Evolutionary conservation across 2,113 vertebrate genomes (phyloP).

Genomic region (Calyptomena viridis): DNA sequence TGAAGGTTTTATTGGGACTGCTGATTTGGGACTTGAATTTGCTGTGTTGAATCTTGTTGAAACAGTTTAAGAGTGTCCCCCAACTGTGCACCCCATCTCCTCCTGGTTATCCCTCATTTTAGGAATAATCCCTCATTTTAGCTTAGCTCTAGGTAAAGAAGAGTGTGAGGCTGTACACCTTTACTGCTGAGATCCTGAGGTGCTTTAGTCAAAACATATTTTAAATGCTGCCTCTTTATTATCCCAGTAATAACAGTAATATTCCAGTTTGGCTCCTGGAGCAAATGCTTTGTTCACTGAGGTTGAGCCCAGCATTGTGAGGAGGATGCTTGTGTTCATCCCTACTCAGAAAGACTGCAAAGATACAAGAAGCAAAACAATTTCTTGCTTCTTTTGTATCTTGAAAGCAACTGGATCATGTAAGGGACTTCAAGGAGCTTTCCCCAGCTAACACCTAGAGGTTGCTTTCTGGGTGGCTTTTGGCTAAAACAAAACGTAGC

Average conservation of each 20-base stretch:
- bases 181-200: not conserved
- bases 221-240: not conserved
- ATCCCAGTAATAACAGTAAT: not conserved
- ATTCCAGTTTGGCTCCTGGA: not conserved
- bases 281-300: not conserved
- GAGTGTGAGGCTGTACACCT: not conserved
- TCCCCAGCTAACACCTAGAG: not conserved
- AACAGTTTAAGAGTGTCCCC: not conserved
- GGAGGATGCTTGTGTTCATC: not conserved
- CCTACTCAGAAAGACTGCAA: not conserved
- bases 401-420: not conserved
- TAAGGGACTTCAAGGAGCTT: not conserved
- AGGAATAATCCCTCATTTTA: not conserved
- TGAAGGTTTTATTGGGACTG: not conserved
- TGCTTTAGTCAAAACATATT: not conserved
- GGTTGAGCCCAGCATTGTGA: rapidly evolving
- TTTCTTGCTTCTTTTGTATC: not conserved
- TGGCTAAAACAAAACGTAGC: not conserved
- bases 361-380: not conserved
- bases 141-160: not conserved
- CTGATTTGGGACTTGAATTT: not conserved
- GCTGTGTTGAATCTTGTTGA: not conserved
- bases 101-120: not conserved
- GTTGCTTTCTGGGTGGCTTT: not conserved
- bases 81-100: rapidly evolving